Base-by-base conservation (phyloP, 2,113 vertebrate genomes). In the Aphyosemion australe region DNA sequence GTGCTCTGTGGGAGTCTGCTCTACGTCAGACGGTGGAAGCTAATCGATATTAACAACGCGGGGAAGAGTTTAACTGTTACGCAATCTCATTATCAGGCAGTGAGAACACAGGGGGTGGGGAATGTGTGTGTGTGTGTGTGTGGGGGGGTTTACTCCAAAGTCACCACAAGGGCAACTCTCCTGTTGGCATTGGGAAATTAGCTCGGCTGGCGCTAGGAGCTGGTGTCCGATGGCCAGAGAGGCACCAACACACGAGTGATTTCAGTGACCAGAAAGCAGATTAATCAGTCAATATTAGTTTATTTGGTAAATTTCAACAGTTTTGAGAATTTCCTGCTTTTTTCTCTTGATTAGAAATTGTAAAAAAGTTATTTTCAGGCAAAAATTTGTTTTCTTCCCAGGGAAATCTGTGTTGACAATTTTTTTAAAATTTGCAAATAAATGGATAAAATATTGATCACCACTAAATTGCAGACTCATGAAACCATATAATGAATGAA, bases 21-120 rank as follows among this genome's bases (percentile, higher is more conserved):
- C 53, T 53, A 61, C 66, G 63, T 89, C 85, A 82, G 68, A 16
- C 1, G 0, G 49, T 65, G 72, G 20, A 3, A 11, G 8, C 78
- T 81, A 76, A 87, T 90, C 86, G 50, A 90, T 88, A 68, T 56
- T 55, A 84, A 83, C 82, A 83, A 68, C 53, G 45, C 66, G 9
- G 80, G 69, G 84, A 79, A 81, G 80, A 86, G 80, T 86, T 88
- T 85, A 86, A 84, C 63, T 61, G 85, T 89, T 86, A 76, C 34
- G 42, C 77, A 86, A 88, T 62, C 76, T 82, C 72, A 72, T 85
- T 84, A 84, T 57, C 66, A 72, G 71, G n/a, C 59, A 71, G 62
- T 6, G n/a, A 19, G 53, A 61, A 45, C 16, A 12, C 8, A 19
- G 12, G 5, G 21, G 6, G 26, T 9, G 51, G 8, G 15, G 46